Percentiles rank a stretch among this genome's conserved stretches.
Evolutionary conservation across 2,113 vertebrate genomes (phyloP).

Genomic region (Spilogale gracilis): DNA sequence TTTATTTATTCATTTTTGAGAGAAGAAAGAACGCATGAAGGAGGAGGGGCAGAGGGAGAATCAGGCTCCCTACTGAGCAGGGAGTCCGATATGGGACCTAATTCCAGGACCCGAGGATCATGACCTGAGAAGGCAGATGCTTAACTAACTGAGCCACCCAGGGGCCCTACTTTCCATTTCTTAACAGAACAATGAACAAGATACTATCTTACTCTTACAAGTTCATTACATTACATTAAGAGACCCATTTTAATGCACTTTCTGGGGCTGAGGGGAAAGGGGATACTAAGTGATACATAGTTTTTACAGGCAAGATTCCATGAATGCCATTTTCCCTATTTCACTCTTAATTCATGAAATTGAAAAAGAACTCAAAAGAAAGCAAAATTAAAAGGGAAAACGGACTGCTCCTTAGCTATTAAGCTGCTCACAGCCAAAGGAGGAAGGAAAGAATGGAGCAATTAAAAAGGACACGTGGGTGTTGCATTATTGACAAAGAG

Average conservation of each 20-base stretch:
- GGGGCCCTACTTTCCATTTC: slow-evolving; percentile 15
- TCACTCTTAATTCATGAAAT: slow-evolving; percentile 14
- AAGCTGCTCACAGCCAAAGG: slow-evolving; percentile 5
- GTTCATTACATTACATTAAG: neutral
- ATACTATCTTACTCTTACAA: slow-evolving; percentile 47
- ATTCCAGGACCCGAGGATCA: too few relatives aligned
- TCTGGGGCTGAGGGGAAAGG: neutral
- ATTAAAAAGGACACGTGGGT: slow-evolving; percentile 48
- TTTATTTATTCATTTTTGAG: too few relatives aligned
- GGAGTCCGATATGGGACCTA: too few relatives aligned
- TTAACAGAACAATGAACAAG: slow-evolving; percentile 57
- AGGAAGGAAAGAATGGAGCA: slow-evolving; percentile 40
- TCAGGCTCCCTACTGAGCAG: too few relatives aligned
- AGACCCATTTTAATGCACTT: slow-evolving; percentile 22
- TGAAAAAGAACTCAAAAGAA: slow-evolving; percentile 36
- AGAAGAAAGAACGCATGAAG: too few relatives aligned
- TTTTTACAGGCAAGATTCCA: slow-evolving; percentile 58
- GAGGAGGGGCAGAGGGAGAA: too few relatives aligned
- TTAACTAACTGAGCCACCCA: too few relatives aligned
- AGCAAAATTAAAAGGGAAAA: slow-evolving; percentile 63
- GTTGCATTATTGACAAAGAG: slow-evolving; percentile 61
- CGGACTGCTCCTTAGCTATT: neutral
- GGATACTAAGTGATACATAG: slow-evolving; percentile 28
- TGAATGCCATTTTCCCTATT: slow-evolving; percentile 23
- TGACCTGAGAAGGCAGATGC: too few relatives aligned